A percentile compares a stretch with the other conserved stretches of the same genome.
phyloP scores from a whole-genome alignment of 2,113 vertebrate genomes.

The Saguinus midas region DNA sequence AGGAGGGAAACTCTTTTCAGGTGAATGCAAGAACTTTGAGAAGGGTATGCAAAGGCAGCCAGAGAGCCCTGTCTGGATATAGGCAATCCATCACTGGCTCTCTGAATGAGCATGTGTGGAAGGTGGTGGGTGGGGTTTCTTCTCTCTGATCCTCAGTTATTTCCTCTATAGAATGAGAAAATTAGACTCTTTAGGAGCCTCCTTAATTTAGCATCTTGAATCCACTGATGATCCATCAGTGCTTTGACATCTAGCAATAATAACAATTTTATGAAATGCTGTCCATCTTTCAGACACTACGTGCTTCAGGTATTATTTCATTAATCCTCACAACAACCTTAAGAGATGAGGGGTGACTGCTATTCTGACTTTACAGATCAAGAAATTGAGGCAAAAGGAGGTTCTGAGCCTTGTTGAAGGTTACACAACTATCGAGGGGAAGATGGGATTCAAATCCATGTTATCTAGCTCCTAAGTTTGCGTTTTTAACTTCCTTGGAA shows the following conservation, averaged over 20 bases:
- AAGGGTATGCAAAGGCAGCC: background rate
- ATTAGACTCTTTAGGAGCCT: background rate
- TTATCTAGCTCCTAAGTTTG: background rate
- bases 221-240: background rate
- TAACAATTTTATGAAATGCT: background rate
- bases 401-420: background rate
- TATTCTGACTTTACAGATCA: background rate
- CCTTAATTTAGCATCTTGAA: background rate
- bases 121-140: rapidly evolving
- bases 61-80: background rate
- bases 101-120: background rate
- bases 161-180: background rate
- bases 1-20: background rate
- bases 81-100: background rate
- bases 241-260: background rate
- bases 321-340: background rate
- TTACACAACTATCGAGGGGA: background rate
- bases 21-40: background rate
- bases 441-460: background rate
- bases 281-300: background rate
- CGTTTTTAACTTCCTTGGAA: background rate
- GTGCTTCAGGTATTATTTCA: background rate
- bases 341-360: background rate
- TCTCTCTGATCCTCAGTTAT: background rate
- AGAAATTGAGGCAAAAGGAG: background rate